Conservation (phyloP, 2,113 vertebrate species). For the Chloropsis hardwickii region DNA sequence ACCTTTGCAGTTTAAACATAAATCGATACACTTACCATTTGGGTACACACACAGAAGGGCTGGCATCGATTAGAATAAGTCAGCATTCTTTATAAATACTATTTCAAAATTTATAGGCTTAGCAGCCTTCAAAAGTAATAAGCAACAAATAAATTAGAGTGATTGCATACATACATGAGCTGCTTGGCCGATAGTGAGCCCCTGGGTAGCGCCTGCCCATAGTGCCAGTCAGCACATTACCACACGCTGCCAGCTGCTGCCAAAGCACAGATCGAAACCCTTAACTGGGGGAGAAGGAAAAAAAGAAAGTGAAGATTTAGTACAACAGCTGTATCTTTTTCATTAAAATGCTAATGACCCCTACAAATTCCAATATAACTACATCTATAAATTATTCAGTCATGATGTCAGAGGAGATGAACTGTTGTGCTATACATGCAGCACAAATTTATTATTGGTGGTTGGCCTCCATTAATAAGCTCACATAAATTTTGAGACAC, state of each 20-base stretch:
- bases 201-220: constrained; percentile 80
- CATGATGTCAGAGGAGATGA: constrained; percentile 19
- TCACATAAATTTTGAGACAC: constrained; percentile 28
- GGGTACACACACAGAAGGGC: not conserved
- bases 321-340: constrained; percentile 61
- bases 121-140: not conserved
- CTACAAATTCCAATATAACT: constrained; percentile 64
- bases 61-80: not conserved
- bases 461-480: constrained; percentile 30
- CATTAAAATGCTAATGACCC: constrained; percentile 77
- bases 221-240: constrained; percentile 73
- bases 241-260: constrained; percentile 36
- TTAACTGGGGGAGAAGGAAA: constrained; percentile 33
- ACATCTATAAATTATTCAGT: constrained; percentile 70
- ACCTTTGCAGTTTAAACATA: not conserved
- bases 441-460: constrained; percentile 33
- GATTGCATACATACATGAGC: constrained; percentile 73
- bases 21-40: not conserved
- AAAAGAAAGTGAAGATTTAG: constrained; percentile 62
- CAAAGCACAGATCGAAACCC: not conserved
- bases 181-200: constrained; percentile 70
- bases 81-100: constrained; percentile 12
- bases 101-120: not conserved
- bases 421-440: not conserved
- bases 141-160: not conserved